Base-by-base conservation (phyloP, 2,113 vertebrate species). In the Onychorhynchus coronatus region DNA sequence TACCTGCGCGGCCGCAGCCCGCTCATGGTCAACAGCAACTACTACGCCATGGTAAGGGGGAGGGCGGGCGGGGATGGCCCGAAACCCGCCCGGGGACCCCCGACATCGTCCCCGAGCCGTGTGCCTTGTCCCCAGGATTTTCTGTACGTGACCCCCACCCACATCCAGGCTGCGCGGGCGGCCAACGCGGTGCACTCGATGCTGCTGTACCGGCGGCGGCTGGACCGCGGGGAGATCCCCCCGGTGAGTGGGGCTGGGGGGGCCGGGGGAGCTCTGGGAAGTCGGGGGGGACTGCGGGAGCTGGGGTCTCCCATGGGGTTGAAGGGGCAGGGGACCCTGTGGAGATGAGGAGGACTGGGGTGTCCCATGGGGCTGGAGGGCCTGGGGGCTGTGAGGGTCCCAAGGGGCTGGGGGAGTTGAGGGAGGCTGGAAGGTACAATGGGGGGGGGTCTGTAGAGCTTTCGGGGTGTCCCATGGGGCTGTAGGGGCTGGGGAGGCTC, bases 1-100 rank as follows among this genome's bases (percentile, higher is more conserved):
- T 99, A 99, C 97, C 98, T 99, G 30, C 98, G 98, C 8, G 97
- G 99, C 82, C 97, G 99, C 42, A 94, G 96, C 71, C 99, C 99
- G 3, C 96, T 99, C 94, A 99, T 99, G 99, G 99, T 99, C 91
- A 99, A 99, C 98, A 99, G 99, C 97, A 99, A 99, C 98, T 99
- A 99, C 91, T 99, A 99, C 5, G 97, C 97, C 63, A 99, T 99
- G 99, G 99, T 99, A 92, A 98, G 98, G 70, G 25, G 10, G 4
- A 2, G n/a, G 11, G 5, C 55, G 39, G 31, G 13, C 23, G 44
- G 22, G 28, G 28, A 30, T 4, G 21, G 8, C 75, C 75, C 37
- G 18, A 15, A 21, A 5, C 8, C 23, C 15, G 35, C 8, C 22
- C 1, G 0, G 18, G 12, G 24, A 8, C 4, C 25, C 42, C 20